Conservation (phyloP, 2,797 vertebrate genomes). For the Syngnathus acus region DNA sequence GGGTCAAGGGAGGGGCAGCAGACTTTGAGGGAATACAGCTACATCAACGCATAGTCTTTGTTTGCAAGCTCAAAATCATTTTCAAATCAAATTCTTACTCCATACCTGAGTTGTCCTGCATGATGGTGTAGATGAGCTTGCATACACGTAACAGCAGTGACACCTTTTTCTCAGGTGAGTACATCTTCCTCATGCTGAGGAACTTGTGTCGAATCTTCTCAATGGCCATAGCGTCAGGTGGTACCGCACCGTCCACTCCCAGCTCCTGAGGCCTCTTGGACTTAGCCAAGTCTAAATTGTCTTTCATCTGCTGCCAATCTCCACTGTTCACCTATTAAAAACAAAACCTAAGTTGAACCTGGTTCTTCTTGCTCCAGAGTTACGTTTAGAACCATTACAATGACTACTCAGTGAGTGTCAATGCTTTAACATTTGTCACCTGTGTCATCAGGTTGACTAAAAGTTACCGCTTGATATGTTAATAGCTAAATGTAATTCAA, state of each 20-base stretch:
- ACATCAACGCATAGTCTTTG: background rate
- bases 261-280: conserved; percentile 85
- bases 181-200: conserved; percentile 90
- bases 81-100: background rate
- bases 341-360: background rate
- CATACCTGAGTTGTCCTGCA: conserved; percentile 96
- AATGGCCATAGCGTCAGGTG: conserved; percentile 83
- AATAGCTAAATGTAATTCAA: background rate
- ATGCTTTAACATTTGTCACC: too few species aligned
- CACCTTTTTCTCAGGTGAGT: conserved; percentile 96
- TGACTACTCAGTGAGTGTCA: background rate
- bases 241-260: conserved; percentile 83
- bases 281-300: conserved; percentile 86
- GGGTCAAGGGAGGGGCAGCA: conserved; percentile 1
- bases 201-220: conserved; percentile 96
- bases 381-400: background rate
- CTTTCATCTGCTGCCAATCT: conserved; percentile 83
- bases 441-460: too few species aligned
- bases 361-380: background rate
- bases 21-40: background rate
- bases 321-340: conserved; percentile 74
- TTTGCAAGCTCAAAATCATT: background rate
- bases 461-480: too few species aligned
- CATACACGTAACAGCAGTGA: conserved; percentile 87
- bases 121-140: conserved; percentile 95